Evolutionary conservation across 1,140 invertebrate genomes (phyloP).

Genomic region (Delia radicum): DNA sequence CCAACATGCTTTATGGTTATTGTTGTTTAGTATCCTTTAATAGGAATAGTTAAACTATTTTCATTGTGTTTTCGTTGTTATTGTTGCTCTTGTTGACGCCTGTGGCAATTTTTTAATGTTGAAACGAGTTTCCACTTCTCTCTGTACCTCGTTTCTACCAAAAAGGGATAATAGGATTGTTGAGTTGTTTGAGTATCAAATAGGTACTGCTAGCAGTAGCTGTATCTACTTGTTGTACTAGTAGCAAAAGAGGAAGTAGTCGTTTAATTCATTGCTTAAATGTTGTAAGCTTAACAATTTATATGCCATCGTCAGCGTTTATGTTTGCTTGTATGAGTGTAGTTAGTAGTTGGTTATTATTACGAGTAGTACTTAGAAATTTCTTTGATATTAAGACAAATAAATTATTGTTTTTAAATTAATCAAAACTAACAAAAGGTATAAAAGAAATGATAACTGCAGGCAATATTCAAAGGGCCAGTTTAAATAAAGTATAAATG

Average conservation of each 20-base stretch:
- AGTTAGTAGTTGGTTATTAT: not conserved
- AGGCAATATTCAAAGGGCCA: not conserved
- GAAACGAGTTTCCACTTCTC: not conserved
- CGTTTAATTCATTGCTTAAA: not conserved
- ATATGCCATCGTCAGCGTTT: too few relatives aligned
- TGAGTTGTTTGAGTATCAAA: too few relatives aligned
- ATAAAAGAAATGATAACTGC: not conserved
- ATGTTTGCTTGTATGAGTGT: not conserved
- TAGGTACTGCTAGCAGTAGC: too few relatives aligned
- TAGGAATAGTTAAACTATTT: conserved; percentile 12
- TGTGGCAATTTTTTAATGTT: conserved; percentile 12
- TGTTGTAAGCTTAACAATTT: not conserved
- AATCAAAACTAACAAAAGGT: not conserved
- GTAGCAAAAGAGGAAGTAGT: not conserved
- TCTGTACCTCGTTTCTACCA: not conserved
- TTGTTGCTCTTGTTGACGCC: conserved; percentile 7
- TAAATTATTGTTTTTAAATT: conserved; percentile 21
- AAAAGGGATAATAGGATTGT: too few relatives aligned
- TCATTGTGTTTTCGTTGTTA: conserved; percentile 5
- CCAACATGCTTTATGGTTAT: not conserved
- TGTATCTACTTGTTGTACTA: too few relatives aligned
- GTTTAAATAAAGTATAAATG: not conserved
- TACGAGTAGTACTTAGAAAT: not conserved
- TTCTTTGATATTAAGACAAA: conserved; percentile 9
- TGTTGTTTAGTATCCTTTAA: conserved; percentile 15